A percentile compares a stretch with the other conserved stretches of the same genome.
phyloP scores from a whole-genome alignment of 2,888 invertebrate species.

The Helicoverpa assulta region DNA sequence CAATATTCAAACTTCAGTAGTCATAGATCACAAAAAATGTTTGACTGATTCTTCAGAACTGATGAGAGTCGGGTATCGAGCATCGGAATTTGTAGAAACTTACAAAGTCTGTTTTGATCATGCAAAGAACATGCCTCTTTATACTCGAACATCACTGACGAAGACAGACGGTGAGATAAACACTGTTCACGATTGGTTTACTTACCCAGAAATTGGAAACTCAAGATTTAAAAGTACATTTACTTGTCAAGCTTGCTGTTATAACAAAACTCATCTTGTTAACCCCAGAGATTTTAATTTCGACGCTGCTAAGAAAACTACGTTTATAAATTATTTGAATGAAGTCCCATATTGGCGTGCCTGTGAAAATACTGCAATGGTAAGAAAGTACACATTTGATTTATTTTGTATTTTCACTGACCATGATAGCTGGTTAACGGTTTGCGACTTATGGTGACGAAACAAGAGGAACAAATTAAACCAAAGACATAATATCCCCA shows the following conservation, averaged over 20 bases:
- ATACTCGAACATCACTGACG: conserved; percentile 30
- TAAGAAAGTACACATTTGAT: conserved; percentile 30
- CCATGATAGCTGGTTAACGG: no score
- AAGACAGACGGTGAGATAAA: conserved; percentile 1
- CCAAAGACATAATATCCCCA: no score
- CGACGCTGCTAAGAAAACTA: conserved; percentile 50
- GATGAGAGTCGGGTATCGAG: conserved; percentile 53
- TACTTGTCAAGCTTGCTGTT: conserved; percentile 55
- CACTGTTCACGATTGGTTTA: conserved; percentile 28
- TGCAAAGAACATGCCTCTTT: conserved; percentile 46
- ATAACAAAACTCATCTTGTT: conserved; percentile 54
- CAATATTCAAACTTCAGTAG: conserved; percentile 23
- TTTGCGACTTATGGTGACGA: no score
- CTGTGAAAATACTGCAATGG: conserved; percentile 15
- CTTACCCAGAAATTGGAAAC: conserved; percentile 26
- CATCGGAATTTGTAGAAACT: conserved; percentile 41
- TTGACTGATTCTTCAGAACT: conserved; percentile 38
- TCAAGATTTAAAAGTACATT: conserved; percentile 16
- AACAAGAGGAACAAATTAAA: no score
- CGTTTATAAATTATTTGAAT: conserved; percentile 59
- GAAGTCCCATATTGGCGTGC: conserved; percentile 53
- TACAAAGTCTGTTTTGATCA: conserved; percentile 57
- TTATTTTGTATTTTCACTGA: neutral
- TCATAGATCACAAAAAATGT: conserved; percentile 30
- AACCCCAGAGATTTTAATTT: conserved; percentile 49